A percentile compares a stretch with the other conserved stretches of the same genome.
These are phyloP conservation scores for Buathra laborator DNA, from an alignment of 2,888 invertebrate species.

Conservation along the genomic window DNA sequence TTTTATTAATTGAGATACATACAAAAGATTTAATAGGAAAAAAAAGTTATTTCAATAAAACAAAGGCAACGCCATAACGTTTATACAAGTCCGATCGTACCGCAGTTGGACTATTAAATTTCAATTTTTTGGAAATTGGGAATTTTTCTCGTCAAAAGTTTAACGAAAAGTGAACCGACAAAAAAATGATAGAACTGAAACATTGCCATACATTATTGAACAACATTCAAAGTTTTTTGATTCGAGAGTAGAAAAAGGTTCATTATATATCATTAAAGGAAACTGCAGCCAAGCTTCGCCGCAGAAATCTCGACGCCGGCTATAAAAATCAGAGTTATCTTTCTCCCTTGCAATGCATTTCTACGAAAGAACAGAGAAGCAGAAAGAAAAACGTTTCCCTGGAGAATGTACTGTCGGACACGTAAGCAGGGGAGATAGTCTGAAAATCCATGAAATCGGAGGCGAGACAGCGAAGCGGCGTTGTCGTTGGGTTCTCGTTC, in stretches of 20 bases:
- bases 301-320: constrained; percentile 47
- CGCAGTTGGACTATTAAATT: neutral
- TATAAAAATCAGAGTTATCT: constrained; percentile 40
- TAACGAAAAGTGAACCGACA: neutral
- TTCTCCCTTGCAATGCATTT: constrained; percentile 6
- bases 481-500: constrained; percentile 16
- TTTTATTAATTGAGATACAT: neutral
- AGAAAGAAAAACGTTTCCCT: constrained; percentile 34
- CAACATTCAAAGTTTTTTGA: no score
- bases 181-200: neutral
- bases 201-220: no score
- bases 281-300: constrained; percentile 28
- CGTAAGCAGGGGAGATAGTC: neutral
- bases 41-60: neutral
- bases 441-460: constrained; percentile 7
- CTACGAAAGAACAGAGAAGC: neutral
- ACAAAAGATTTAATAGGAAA: neutral
- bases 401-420: neutral
- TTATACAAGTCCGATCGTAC: neutral
- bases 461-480: constrained; percentile 14
- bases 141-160: neutral
- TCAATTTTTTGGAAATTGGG: neutral
- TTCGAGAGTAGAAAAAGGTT: neutral
- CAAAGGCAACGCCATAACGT: neutral
- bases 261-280: constrained; percentile 1